These are phyloP conservation scores for Cotesia glomerata DNA, from an alignment of 1,140 invertebrate genomes.

Conservation along the genomic window DNA sequence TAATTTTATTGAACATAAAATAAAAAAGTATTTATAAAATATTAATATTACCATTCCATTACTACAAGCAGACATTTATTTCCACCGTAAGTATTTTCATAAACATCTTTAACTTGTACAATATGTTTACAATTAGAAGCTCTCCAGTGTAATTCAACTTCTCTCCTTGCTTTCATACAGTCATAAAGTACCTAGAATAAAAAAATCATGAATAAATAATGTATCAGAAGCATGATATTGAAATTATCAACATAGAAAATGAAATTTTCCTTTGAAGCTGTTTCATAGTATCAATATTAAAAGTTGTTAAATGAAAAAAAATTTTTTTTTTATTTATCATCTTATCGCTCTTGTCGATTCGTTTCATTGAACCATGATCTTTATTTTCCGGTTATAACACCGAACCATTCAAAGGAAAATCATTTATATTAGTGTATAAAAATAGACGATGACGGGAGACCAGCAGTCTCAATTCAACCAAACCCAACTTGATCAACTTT, in stretches of 20 bases:
- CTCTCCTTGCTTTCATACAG: conserved; percentile 87
- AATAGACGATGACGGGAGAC: conserved; percentile 50
- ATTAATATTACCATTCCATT: conserved; percentile 87
- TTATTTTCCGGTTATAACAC: conserved; percentile 5
- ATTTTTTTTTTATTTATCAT: not conserved
- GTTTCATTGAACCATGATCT: conserved; percentile 15
- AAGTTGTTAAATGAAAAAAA: no score
- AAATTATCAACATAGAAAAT: not conserved
- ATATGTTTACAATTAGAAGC: conserved; percentile 91
- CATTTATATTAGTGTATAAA: conserved; percentile 37
- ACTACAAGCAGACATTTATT: conserved; percentile 92
- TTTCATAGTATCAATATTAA: no score
- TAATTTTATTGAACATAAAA: not conserved
- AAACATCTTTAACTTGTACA: conserved; percentile 89
- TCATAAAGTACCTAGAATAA: conserved; percentile 82
- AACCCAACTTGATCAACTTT: not conserved
- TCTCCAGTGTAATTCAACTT: conserved; percentile 95
- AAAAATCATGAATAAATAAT: not conserved
- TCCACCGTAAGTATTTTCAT: conserved; percentile 91
- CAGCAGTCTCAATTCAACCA: conserved; percentile 2
- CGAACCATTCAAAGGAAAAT: conserved; percentile 44
- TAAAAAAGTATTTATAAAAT: not conserved
- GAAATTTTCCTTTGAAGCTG: no score
- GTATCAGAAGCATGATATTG: not conserved
- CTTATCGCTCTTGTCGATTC: not conserved